Evolutionary conservation across 1,140 invertebrate genomes (phyloP).

Genomic region (Apis cerana): DNA sequence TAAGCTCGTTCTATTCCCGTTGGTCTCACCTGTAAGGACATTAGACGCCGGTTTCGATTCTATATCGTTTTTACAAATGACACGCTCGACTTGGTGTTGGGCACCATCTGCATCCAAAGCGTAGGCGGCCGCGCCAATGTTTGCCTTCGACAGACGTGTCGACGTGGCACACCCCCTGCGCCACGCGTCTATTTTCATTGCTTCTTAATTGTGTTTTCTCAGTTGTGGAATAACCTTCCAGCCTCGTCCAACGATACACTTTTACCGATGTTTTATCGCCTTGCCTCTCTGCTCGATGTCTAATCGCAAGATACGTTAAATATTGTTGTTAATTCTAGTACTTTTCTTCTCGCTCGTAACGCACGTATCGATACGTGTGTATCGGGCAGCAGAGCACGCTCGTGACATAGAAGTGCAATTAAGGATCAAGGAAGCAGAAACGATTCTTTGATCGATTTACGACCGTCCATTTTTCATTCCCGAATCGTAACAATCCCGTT

Average conservation of each 20-base stretch:
- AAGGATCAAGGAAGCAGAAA: no score
- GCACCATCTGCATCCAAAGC: slow-evolving; percentile 26
- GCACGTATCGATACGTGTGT: no score
- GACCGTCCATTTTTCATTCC: no score
- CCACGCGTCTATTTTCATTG: slow-evolving; percentile 58
- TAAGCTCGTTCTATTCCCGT: no score
- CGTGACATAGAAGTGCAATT: no score
- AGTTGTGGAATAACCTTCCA: slow-evolving; percentile 55
- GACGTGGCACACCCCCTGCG: slow-evolving; percentile 34
- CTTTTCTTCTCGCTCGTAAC: no score
- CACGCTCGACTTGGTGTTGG: background rate
- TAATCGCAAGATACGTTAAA: background rate
- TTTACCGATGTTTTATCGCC: background rate
- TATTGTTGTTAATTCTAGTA: no score
- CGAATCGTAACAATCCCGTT: no score
- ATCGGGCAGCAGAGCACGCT: no score
- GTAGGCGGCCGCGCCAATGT: slow-evolving; percentile 51
- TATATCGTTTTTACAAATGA: slow-evolving; percentile 22
- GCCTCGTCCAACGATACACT: slow-evolving; percentile 14
- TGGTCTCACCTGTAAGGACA: slow-evolving; percentile 3
- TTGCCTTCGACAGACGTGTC: slow-evolving; percentile 40
- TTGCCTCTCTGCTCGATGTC: background rate
- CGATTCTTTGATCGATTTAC: no score
- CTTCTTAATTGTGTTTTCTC: slow-evolving; percentile 57
- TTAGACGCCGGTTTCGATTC: background rate